Conservation (phyloP, 2,113 vertebrate species). For the Panthera tigris region DNA sequence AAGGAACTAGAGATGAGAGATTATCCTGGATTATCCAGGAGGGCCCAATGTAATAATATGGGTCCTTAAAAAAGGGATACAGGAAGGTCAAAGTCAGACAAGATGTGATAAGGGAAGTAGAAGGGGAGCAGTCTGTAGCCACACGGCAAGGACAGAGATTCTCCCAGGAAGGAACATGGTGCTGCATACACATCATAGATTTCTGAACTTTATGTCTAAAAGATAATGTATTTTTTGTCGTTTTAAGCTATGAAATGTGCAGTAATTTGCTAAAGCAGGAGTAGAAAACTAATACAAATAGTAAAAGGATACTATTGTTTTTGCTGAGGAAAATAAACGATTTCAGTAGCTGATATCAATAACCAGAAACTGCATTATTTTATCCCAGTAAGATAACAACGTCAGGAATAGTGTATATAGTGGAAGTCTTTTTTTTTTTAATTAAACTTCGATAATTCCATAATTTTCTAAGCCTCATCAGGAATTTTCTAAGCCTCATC, state of each 20-base stretch:
- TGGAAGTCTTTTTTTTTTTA: not conserved
- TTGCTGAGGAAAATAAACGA: not conserved
- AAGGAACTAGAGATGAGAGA: not conserved
- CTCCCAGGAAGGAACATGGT: not conserved
- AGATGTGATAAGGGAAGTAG: not conserved
- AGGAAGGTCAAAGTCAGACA: not conserved
- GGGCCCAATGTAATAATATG: not conserved
- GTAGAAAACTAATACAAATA: not conserved
- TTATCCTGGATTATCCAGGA: not conserved
- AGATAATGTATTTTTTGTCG: not conserved
- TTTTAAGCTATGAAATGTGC: not conserved
- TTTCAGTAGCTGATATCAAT: not conserved
- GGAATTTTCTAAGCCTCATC: not conserved
- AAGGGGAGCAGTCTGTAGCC: not conserved
- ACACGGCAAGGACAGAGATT: not conserved
- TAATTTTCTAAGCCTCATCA: not conserved
- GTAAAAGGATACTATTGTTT: not conserved
- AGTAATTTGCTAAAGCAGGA: not conserved
- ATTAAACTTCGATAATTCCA: not conserved
- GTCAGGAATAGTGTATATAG: not conserved
- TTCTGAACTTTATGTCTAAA: not conserved
- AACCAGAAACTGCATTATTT: not conserved
- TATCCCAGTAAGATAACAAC: not conserved
- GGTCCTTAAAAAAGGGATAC: not conserved
- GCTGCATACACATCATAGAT: not conserved